A percentile compares a stretch with the other conserved stretches of the same genome.
phyloP scores from a whole-genome alignment of 2,113 vertebrate genomes.

The Leucopsar rothschildi region DNA sequence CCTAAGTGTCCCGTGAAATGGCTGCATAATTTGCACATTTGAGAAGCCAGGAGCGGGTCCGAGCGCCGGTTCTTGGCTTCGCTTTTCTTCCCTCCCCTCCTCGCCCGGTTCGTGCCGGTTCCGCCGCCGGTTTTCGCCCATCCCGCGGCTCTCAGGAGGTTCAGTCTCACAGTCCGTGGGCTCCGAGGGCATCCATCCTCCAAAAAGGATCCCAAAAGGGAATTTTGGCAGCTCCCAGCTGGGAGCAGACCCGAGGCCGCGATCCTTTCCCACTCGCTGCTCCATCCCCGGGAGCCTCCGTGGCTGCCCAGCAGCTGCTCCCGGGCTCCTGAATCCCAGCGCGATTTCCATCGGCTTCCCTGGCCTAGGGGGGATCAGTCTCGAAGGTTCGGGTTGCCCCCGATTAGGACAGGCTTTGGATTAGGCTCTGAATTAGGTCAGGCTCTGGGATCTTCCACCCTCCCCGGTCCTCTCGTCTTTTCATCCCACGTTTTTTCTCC shows the following conservation, averaged over 20 bases:
- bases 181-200: background rate
- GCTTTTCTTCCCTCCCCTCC: background rate
- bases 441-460: background rate
- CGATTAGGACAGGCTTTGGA: slow-evolving; percentile 8
- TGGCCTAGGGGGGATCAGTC: background rate
- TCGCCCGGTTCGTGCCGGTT: background rate
- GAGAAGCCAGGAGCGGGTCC: background rate
- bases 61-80: background rate
- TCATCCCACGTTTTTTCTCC: background rate
- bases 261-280: background rate
- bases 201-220: background rate
- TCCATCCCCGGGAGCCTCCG: background rate
- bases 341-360: background rate
- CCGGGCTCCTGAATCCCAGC: rapidly evolving
- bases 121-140: background rate
- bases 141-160: background rate
- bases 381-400: background rate
- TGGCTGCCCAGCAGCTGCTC: background rate
- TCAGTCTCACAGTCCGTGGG: background rate
- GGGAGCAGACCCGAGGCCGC: rapidly evolving
- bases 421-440: slow-evolving; percentile 42
- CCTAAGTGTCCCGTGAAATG: slow-evolving; percentile 72
- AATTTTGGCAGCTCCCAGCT: background rate
- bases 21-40: slow-evolving; percentile 46
- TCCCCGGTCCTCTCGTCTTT: rapidly evolving